phyloP scores from a whole-genome alignment of 1,140 invertebrate species.

The Centruroides vittatus region DNA sequence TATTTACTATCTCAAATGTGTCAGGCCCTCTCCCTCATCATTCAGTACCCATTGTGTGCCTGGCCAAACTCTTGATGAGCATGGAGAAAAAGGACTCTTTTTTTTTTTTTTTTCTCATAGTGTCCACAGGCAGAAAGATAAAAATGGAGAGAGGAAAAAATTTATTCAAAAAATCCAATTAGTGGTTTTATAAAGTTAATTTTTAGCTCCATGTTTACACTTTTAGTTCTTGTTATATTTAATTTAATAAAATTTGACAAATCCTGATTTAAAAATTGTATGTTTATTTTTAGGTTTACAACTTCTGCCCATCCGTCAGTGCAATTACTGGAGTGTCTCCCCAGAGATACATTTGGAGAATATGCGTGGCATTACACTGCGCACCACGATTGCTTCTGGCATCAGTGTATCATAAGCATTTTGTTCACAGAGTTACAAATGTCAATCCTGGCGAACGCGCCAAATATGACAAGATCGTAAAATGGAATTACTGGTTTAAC shows the following conservation, averaged over 20 bases:
- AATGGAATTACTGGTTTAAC: slow-evolving; percentile 67
- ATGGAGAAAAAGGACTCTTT: no score
- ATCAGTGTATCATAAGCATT: slow-evolving; percentile 66
- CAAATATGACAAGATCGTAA: slow-evolving; percentile 44
- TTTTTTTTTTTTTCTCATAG: no score
- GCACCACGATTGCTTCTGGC: slow-evolving; percentile 72
- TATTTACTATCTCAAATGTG: no score
- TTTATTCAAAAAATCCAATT: no score
- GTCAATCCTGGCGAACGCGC: slow-evolving; percentile 21
- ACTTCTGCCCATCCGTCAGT: slow-evolving; percentile 81
- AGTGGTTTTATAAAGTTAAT: no score
- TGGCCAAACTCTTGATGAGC: no score
- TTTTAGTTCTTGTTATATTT: not conserved
- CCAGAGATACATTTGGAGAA: slow-evolving; percentile 80
- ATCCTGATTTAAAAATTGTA: slow-evolving; percentile 3
- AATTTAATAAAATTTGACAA: slow-evolving; percentile 4
- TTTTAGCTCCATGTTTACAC: not conserved
- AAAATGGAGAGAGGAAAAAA: no score
- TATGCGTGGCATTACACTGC: slow-evolving; percentile 75
- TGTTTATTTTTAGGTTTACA: slow-evolving; percentile 55
- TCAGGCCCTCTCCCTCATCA: no score
- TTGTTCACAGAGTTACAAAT: slow-evolving; percentile 40
- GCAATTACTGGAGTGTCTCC: slow-evolving; percentile 80
- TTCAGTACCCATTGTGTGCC: no score
- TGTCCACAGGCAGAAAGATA: no score